Percentiles rank a stretch among this genome's conserved stretches.
phyloP scores from a whole-genome alignment of 2,113 vertebrate genomes.

The Willisornis vidua region DNA sequence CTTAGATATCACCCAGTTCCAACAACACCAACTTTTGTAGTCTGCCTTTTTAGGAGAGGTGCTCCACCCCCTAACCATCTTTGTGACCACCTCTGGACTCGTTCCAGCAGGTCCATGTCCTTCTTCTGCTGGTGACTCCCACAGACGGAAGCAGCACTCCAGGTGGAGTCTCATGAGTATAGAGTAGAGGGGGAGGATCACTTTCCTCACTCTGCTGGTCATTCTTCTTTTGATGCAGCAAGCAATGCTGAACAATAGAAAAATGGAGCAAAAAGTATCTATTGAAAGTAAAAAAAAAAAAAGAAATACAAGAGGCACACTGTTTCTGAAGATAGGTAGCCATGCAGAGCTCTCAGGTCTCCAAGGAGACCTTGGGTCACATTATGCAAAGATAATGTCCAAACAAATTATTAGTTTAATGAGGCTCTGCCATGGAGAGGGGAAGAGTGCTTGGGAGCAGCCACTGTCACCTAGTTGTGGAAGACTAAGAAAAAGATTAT shows the following conservation, averaged over 20 bases:
- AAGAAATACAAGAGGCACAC: background rate
- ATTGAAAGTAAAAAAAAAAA: background rate
- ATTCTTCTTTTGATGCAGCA: background rate
- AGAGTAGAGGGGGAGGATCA: background rate
- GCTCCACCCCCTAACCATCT: background rate
- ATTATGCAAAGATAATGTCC: background rate
- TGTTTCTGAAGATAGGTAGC: background rate
- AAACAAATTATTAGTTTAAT: background rate
- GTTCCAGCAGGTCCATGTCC: rapidly evolving
- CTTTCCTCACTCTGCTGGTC: background rate
- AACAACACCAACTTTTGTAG: background rate
- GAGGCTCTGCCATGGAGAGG: background rate
- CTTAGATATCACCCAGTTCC: background rate
- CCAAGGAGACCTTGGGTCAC: background rate
- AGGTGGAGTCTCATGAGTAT: background rate
- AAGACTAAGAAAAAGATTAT: background rate
- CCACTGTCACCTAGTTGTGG: background rate
- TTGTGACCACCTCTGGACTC: background rate
- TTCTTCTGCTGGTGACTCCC: rapidly evolving
- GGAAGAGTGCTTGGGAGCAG: background rate
- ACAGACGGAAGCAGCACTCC: background rate
- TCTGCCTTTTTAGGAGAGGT: background rate
- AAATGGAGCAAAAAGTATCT: background rate
- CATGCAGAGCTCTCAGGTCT: background rate
- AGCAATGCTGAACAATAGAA: background rate